phyloP scores from a whole-genome alignment of 2,113 vertebrate species.

The Lepus timidus region DNA sequence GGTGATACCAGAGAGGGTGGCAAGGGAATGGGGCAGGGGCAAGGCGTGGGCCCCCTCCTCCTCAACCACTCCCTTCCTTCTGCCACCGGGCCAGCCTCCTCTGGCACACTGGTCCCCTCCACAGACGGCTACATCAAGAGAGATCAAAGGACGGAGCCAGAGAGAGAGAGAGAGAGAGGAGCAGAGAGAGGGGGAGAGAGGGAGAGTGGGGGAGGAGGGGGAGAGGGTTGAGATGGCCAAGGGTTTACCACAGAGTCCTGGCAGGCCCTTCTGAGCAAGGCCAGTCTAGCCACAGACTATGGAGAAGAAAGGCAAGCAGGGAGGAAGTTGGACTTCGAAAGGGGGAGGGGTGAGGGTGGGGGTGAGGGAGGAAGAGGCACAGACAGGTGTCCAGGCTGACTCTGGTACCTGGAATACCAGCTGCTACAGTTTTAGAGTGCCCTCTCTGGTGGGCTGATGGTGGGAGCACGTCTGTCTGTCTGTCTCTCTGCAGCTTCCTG shows the following conservation, averaged over 20 bases:
- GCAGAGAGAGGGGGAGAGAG: slow-evolving; percentile 57
- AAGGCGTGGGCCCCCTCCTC: slow-evolving; percentile 76
- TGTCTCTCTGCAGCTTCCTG: slow-evolving; percentile 87
- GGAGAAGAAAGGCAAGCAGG: slow-evolving; percentile 63
- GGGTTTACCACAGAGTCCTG: neutral
- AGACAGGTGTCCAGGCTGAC: slow-evolving; percentile 86
- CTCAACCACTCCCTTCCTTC: slow-evolving; percentile 56
- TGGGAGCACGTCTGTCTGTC: slow-evolving; percentile 81
- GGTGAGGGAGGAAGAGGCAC: slow-evolving; percentile 70
- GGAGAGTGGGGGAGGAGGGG: neutral
- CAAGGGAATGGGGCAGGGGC: slow-evolving; percentile 76
- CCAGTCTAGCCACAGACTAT: slow-evolving; percentile 57
- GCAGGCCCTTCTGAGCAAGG: slow-evolving; percentile 61
- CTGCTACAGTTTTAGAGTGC: slow-evolving; percentile 86
- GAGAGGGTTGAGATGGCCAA: no score
- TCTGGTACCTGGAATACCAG: slow-evolving; percentile 91
- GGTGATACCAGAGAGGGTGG: slow-evolving; percentile 82
- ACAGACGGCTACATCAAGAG: slow-evolving; percentile 78
- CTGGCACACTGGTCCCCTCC: slow-evolving; percentile 64
- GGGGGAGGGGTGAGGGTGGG: slow-evolving; percentile 70
- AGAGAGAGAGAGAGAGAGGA: slow-evolving; percentile 73
- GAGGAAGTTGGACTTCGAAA: slow-evolving; percentile 83
- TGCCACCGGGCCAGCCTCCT: slow-evolving; percentile 66
- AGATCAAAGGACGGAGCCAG: slow-evolving; percentile 87
- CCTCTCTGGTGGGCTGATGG: slow-evolving; percentile 85